Evolutionary conservation across 2,888 invertebrate species (phyloP), one percentile per base, ranked within the genome.

Genomic region (Apamea sordens): DNA sequence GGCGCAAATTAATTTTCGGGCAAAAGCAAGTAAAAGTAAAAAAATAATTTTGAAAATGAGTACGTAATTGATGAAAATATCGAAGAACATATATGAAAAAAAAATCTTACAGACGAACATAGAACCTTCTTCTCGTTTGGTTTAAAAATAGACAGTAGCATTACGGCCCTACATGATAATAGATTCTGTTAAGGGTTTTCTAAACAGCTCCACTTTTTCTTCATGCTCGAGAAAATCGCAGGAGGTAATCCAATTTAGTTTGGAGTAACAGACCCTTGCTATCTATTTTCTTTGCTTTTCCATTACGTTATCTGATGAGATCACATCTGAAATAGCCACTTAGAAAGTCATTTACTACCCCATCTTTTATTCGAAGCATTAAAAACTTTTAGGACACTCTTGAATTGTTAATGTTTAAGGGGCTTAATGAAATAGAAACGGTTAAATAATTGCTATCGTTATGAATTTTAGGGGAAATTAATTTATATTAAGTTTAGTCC

Each of bases 281-380:
- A 74, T 86, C 73, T 79, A 72, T 80, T 86, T 77, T 67, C 74
- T 83, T 75, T 75, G 74, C 68, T 74, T 83, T 83, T 69, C 80
- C 72, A 83, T 86, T 79, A 79, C 50, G 71, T 75, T 86, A 83
- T 83, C 85, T n/a, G 85, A 85, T 86, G 76, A 83, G 85, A 86
- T 85, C 72, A 69, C 68, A 86, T 85, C 85, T 85, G 32, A 77
- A 86, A 80, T 80, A 69, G 84, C 74, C 74, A 73, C 73, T 85
- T 72, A 83, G 69, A 83, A 81, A 85, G 28, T 74, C 80, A 80
- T 84, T 86, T 83, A 72, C 53, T 53, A 28, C 53, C 53, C 64
- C 73, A 82, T 82, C 74, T 77, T 73, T 86, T 68, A 82, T 82
- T 68, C 47, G 56, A 11, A 63, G n/a, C 41, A 74, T 86, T 86